A percentile compares a stretch with the other conserved stretches of the same genome.
These are phyloP conservation scores for Phragmatobia fuliginosa DNA, from an alignment of 2,888 invertebrate species.

Conservation along the genomic window DNA sequence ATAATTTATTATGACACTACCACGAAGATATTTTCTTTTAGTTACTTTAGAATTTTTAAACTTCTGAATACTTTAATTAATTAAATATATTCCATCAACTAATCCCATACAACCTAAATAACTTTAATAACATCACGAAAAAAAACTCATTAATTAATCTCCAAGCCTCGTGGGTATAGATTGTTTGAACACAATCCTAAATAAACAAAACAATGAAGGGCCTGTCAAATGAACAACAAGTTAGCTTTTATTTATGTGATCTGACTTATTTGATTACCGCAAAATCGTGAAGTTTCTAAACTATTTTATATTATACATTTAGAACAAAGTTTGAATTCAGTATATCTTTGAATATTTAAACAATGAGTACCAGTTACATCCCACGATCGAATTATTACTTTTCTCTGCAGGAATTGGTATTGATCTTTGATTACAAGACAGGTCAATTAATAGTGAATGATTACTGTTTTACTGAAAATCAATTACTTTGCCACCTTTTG, in stretches of 20 bases:
- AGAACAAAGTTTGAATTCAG: constrained; percentile 30
- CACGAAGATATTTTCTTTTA: no score
- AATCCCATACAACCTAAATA: background rate
- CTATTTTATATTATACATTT: constrained; percentile 40
- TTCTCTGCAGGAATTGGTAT: background rate
- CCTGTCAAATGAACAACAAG: background rate
- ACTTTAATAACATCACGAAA: background rate
- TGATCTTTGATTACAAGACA: background rate
- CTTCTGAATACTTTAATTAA: no score
- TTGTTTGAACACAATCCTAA: background rate
- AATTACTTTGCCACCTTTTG: no score
- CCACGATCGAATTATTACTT: constrained; percentile 18
- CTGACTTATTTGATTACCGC: constrained; percentile 18
- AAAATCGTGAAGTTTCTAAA: constrained; percentile 29
- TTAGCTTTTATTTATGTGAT: background rate
- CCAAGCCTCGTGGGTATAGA: background rate
- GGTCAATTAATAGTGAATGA: no score
- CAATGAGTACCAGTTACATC: constrained; percentile 18
- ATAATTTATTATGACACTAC: no score
- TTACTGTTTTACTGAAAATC: no score
- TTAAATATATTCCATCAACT: no score
- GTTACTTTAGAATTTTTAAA: no score
- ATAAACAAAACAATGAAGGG: background rate
- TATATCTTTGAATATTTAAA: constrained; percentile 42
- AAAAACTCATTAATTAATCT: background rate